Evolutionary conservation across 2,113 vertebrate genomes (phyloP).

Genomic region (Anoplopoma fimbria): DNA sequence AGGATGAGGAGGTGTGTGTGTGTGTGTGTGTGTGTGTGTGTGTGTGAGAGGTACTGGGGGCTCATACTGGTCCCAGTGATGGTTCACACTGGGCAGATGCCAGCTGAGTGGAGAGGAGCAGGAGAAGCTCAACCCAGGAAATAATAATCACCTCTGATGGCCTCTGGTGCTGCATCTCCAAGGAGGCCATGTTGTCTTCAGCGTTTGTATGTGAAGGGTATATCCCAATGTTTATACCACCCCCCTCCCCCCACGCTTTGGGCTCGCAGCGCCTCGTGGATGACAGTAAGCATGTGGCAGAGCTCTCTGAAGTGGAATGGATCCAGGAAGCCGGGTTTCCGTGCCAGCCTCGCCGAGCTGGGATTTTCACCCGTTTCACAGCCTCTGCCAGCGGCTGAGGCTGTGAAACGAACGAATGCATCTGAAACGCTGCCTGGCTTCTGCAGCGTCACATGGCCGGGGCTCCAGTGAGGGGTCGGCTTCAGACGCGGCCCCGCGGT

Average conservation of each 20-base stretch:
- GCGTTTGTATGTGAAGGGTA: conserved; percentile 53
- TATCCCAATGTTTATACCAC: conserved; percentile 66
- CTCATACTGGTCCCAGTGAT: conserved; percentile 61
- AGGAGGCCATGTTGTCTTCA: conserved; percentile 43
- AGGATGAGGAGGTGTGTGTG: conserved; percentile 53
- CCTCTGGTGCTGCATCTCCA: conserved; percentile 64
- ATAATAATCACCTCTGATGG: conserved; percentile 80
- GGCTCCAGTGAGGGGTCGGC: conserved; percentile 47
- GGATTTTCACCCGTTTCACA: conserved; percentile 78
- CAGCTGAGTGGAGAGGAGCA: conserved; percentile 66
- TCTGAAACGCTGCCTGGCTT: conserved; percentile 72
- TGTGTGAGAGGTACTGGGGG: neutral
- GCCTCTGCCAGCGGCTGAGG: conserved; percentile 68
- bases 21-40: conserved; percentile 32
- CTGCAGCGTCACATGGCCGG: conserved; percentile 60
- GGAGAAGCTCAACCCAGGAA: conserved; percentile 62
- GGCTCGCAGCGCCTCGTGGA: conserved; percentile 73
- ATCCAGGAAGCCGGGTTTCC: conserved; percentile 77
- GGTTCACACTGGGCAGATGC: conserved; percentile 73
- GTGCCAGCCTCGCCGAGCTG: conserved; percentile 79
- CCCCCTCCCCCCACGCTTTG: conserved; percentile 39
- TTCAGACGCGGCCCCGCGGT: conserved; percentile 58
- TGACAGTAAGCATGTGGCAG: conserved; percentile 86
- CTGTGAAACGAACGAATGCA: conserved; percentile 72
- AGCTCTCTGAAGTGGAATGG: conserved; percentile 81